Conservation (phyloP, 2,113 vertebrate species). For the Xenopus tropicalis region UCB_Xtro_10.0 CM004445.2:78566501-78567000, state of each 20-base stretch:
- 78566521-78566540: too few species aligned
- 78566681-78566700: too few species aligned
- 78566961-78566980: constrained; percentile 11
- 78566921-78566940: constrained; percentile 12
- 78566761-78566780: constrained; percentile 3
- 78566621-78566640: too few species aligned
- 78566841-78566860: constrained; percentile 30
- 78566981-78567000: constrained; percentile 5
- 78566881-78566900: constrained; percentile 32
- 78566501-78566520: too few species aligned
- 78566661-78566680: too few species aligned
- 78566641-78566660: too few species aligned
- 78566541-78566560: too few species aligned
- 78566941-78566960: constrained; percentile 8
- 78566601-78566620: too few species aligned
- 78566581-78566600: too few species aligned
- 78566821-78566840: constrained; percentile 30
- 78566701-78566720: too few species aligned
- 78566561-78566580: too few species aligned
- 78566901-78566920: constrained; percentile 36
- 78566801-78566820: neutral
- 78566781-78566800: constrained; percentile 6
- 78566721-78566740: too few species aligned
- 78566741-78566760: neutral
- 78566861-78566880: constrained; percentile 37